Percentiles rank a stretch among this genome's conserved stretches.
Evolutionary conservation across 2,888 invertebrate genomes (phyloP).

Genomic region (Prionchulus punctatus): DNA sequence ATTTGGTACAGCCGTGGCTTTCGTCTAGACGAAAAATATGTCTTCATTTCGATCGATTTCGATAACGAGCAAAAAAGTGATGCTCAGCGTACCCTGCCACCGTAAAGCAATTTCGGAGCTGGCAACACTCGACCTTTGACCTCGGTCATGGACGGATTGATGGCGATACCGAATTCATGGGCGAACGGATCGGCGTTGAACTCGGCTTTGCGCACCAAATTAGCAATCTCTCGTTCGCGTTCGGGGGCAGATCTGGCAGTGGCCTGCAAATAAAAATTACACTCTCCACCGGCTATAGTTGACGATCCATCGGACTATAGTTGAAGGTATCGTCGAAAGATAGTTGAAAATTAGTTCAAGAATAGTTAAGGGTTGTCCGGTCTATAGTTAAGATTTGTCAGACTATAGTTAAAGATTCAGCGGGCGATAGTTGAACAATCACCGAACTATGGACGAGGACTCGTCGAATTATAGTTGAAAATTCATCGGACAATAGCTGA

Average conservation of each 20-base stretch:
- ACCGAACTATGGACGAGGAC: no score
- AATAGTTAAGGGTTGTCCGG: no score
- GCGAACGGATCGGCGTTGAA: conserved; percentile 98
- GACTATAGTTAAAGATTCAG: no score
- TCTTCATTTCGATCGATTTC: background rate
- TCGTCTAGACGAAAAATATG: conserved; percentile 42
- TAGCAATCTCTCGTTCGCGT: conserved; percentile 93
- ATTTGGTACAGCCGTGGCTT: conserved; percentile 89
- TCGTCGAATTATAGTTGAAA: no score
- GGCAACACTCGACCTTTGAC: conserved; percentile 94
- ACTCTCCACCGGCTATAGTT: no score
- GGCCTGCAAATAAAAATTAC: conserved; percentile 41
- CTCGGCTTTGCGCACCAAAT: conserved; percentile 79
- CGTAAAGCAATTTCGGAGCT: conserved; percentile 95
- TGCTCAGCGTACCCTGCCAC: conserved; percentile 63
- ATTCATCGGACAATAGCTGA: no score
- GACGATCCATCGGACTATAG: no score
- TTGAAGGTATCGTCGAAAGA: no score
- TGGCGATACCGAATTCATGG: conserved; percentile 92
- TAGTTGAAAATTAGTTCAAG: no score
- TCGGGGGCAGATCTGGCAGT: conserved; percentile 85
- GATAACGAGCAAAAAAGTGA: background rate
- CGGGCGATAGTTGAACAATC: no score
- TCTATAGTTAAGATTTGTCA: background rate
- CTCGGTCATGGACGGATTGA: conserved; percentile 98